A percentile compares a stretch with the other conserved stretches of the same genome.
phyloP scores from a whole-genome alignment of 2,888 invertebrate genomes.

The Lasius fuliginosus region DNA sequence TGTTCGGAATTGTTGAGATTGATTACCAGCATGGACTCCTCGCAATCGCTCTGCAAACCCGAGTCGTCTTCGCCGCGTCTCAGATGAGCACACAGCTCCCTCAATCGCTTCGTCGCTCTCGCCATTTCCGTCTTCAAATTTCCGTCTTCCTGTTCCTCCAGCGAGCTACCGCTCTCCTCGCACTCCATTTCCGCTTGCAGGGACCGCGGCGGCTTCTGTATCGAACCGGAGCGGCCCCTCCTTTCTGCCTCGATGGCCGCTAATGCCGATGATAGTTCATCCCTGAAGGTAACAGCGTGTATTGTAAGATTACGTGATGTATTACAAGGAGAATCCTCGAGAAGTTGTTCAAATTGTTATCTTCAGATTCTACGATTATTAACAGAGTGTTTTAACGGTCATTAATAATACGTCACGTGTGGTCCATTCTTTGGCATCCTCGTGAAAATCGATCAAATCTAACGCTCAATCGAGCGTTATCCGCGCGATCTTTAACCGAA shows the following conservation, averaged over 20 bases:
- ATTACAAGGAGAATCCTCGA: neutral
- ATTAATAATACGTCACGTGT: neutral
- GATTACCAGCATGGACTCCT: constrained; percentile 85
- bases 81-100: constrained; percentile 91
- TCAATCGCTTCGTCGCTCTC: constrained; percentile 89
- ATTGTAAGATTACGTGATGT: too few species aligned
- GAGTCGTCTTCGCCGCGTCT: constrained; percentile 92
- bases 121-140: constrained; percentile 87
- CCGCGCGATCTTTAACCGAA: neutral
- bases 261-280: constrained; percentile 83
- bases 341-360: neutral
- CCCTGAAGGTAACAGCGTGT: constrained; percentile 71
- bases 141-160: constrained; percentile 85
- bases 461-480: constrained; percentile 30
- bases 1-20: constrained; percentile 82
- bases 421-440: neutral
- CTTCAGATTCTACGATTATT: neutral
- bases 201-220: constrained; percentile 89
- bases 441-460: neutral
- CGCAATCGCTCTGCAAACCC: constrained; percentile 85
- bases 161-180: constrained; percentile 89
- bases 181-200: constrained; percentile 97
- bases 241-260: constrained; percentile 86
- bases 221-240: constrained; percentile 82
- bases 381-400: neutral